These are phyloP conservation scores for Artibeus jamaicensis DNA, from an alignment of 2,797 vertebrate species.

Conservation along the genomic window DNA sequence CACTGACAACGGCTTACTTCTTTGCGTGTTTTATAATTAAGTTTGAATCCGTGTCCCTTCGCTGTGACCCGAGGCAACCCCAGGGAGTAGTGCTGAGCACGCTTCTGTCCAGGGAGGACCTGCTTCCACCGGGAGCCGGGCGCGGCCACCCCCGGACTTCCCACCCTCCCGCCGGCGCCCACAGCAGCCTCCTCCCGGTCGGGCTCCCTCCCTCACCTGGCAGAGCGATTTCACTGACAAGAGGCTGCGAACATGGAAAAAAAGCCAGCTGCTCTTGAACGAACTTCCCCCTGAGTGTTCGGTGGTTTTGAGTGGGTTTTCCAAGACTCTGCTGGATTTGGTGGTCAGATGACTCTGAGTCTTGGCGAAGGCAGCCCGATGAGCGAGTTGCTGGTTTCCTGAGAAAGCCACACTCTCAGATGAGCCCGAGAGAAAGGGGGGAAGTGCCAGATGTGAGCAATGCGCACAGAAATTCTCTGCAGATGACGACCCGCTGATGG, in stretches of 20 bases:
- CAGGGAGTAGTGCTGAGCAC: rapidly evolving
- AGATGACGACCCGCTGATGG: not conserved
- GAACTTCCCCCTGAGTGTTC: not conserved
- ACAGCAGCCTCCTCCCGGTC: not conserved
- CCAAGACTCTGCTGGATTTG: not conserved
- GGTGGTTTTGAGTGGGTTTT: not conserved
- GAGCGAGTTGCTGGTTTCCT: not conserved
- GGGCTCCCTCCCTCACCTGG: rapidly evolving
- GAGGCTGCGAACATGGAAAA: not conserved
- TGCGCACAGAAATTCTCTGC: not conserved
- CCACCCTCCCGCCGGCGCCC: rapidly evolving
- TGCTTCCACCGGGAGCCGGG: not conserved
- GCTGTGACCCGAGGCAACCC: rapidly evolving
- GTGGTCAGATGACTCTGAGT: not conserved
- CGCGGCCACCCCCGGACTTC: rapidly evolving
- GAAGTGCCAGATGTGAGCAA: rapidly evolving
- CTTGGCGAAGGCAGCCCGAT: rapidly evolving
- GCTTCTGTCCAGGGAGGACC: too few species aligned
- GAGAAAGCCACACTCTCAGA: not conserved
- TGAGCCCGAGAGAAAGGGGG: not conserved
- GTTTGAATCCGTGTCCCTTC: not conserved
- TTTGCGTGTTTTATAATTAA: not conserved
- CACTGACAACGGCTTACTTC: not conserved
- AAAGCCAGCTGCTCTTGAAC: not conserved
- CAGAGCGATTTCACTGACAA: rapidly evolving